These are phyloP conservation scores for Nomada hirtipes DNA, from an alignment of 2,888 invertebrate species.

Conservation along the genomic window DNA sequence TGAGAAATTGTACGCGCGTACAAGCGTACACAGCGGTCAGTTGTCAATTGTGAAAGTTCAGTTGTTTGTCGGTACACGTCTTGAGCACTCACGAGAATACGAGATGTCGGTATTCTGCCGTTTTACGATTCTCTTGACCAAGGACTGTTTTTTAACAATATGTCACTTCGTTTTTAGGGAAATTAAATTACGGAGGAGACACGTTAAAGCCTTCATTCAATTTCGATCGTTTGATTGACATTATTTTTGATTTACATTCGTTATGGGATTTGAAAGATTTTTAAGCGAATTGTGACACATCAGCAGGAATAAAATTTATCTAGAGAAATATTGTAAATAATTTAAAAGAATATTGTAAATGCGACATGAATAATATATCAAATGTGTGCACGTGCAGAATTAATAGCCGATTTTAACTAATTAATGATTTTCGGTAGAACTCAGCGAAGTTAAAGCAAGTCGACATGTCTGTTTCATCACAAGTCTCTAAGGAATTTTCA, in stretches of 20 bases:
- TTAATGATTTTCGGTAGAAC: not conserved
- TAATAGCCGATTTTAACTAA: not conserved
- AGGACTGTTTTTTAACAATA: not conserved
- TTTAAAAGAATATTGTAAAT: too few relatives aligned
- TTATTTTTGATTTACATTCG: too few relatives aligned
- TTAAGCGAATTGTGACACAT: too few relatives aligned
- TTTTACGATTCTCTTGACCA: not conserved
- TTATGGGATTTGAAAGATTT: too few relatives aligned
- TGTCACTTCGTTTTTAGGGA: not conserved
- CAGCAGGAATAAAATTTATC: too few relatives aligned
- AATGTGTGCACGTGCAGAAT: not conserved
- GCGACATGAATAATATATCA: too few relatives aligned
- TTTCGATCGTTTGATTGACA: too few relatives aligned
- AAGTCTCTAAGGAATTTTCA: not conserved
- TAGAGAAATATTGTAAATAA: too few relatives aligned
- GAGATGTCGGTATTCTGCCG: slow-evolving; percentile 12
- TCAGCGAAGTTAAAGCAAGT: not conserved
- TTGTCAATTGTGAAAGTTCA: slow-evolving; percentile 61
- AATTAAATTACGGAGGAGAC: not conserved
- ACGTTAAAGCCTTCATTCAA: not conserved
- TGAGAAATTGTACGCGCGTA: slow-evolving; percentile 39
- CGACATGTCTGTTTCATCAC: too few relatives aligned
- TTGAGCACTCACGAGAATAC: slow-evolving; percentile 29
- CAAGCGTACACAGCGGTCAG: slow-evolving; percentile 9
- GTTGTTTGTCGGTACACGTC: slow-evolving; percentile 51